Evolutionary conservation across 53 echinoderm and acorn worm species (phyloP).

Genomic region (Temnopleurus reevesii): DNA sequence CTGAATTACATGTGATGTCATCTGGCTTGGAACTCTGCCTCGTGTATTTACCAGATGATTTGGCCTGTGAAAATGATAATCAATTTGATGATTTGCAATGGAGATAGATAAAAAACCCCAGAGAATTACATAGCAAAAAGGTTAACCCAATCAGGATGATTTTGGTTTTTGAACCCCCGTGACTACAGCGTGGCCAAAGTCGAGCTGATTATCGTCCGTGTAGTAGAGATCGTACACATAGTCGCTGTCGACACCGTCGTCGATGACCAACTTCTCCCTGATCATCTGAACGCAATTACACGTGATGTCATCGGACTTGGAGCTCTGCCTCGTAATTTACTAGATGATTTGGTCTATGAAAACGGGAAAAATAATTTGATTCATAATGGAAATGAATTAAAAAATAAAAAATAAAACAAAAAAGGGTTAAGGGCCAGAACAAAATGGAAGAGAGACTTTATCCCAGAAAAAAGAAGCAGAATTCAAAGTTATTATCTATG

Average conservation of each 20-base stretch:
- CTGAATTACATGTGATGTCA: constrained; percentile 86
- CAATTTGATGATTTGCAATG: too few species aligned
- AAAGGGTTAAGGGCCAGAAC: too few species aligned
- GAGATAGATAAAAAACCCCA: too few species aligned
- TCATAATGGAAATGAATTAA: too few species aligned
- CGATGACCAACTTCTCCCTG: constrained; percentile 87
- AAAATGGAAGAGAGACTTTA: too few species aligned
- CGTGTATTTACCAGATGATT: constrained; percentile 14
- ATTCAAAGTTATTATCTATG: too few species aligned
- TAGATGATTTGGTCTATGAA: constrained; percentile 32
- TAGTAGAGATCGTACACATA: constrained; percentile 99
- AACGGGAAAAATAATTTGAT: too few species aligned
- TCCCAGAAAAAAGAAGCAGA: too few species aligned
- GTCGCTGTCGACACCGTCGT: constrained; percentile 76
- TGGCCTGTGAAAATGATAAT: not conserved
- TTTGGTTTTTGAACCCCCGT: constrained; percentile 12
- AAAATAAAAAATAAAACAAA: too few species aligned
- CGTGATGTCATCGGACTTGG: constrained; percentile 81
- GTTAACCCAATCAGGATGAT: too few species aligned
- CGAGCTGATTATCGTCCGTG: constrained; percentile 80
- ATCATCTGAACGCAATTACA: constrained; percentile 96
- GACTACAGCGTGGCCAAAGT: constrained; percentile 59
- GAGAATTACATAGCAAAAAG: too few species aligned
- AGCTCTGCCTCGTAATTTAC: constrained; percentile 30
- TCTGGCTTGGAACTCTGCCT: constrained; percentile 71